Percentiles rank a stretch among this genome's conserved stretches.
Conservation (phyloP, 2,113 vertebrate species). For the Actinemys pallida region DNA sequence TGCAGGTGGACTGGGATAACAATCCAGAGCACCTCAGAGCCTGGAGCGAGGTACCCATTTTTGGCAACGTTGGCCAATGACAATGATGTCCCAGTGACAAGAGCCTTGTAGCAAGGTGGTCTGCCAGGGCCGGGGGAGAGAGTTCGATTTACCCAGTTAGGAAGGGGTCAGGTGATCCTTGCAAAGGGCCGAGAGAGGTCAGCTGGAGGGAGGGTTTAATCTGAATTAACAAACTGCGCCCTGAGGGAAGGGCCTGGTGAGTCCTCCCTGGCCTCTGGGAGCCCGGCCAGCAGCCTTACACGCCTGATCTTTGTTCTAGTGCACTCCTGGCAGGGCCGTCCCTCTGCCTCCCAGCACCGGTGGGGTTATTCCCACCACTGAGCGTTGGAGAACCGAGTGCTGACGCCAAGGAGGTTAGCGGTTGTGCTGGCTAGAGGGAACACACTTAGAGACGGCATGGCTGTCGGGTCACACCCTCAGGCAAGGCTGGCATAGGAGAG, state of each 20-base stretch:
- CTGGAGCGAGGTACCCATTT: constrained; percentile 76
- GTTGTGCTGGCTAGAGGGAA: background rate
- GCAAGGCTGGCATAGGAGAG: no score
- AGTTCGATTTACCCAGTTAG: no score
- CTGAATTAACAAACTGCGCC: no score
- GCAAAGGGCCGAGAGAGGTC: no score
- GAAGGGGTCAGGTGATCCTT: no score
- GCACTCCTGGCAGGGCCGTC: background rate
- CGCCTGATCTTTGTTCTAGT: background rate
- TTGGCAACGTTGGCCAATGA: background rate
- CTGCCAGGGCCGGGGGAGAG: no score
- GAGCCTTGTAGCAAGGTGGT: background rate
- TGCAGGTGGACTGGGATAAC: constrained; percentile 78
- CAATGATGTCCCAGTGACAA: background rate
- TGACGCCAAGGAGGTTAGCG: background rate
- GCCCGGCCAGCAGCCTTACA: no score
- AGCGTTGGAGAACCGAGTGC: background rate
- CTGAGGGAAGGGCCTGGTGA: no score
- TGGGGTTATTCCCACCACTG: background rate
- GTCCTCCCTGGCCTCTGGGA: no score
- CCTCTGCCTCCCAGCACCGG: background rate
- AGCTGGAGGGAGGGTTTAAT: no score
- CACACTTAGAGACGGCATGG: background rate
- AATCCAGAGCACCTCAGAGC: constrained; percentile 71
- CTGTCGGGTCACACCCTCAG: background rate